Percentiles rank a stretch among this genome's conserved stretches.
These are phyloP conservation scores for Phaethornis superciliosus DNA, from an alignment of 2,113 vertebrate species.

Conservation along the genomic window DNA sequence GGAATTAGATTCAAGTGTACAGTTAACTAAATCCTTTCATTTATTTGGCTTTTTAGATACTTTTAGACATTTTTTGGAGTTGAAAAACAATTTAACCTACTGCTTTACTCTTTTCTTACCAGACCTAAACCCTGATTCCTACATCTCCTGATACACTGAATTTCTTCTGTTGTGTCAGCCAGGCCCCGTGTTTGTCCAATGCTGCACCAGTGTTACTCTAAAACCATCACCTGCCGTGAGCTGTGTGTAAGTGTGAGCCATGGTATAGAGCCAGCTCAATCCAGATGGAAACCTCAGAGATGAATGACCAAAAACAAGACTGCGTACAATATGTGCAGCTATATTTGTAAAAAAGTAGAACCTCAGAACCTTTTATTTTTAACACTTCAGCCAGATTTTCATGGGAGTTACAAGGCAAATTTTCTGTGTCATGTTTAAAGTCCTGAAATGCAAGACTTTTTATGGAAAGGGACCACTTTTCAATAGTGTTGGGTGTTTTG, in stretches of 20 bases:
- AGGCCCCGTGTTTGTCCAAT: background rate
- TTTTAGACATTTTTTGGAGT: background rate
- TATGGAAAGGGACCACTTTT: background rate
- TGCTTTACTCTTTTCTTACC: background rate
- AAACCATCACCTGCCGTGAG: background rate
- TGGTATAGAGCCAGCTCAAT: background rate
- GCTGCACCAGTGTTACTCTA: background rate
- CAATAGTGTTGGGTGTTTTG: fast-evolving
- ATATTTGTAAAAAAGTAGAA: background rate
- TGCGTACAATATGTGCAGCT: background rate
- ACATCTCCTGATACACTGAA: background rate
- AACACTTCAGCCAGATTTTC: background rate
- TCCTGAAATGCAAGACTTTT: background rate
- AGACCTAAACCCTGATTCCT: background rate
- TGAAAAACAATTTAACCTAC: background rate
- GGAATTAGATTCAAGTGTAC: background rate
- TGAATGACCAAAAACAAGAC: background rate
- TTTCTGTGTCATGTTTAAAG: background rate
- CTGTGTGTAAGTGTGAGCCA: background rate
- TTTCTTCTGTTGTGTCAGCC: background rate
- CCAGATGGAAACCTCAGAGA: background rate
- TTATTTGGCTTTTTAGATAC: background rate
- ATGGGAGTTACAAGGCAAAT: background rate
- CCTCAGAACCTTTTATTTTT: background rate
- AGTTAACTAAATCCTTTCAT: background rate